Evolutionary conservation across 2,888 invertebrate genomes (phyloP), one percentile per base, ranked within the genome.

Genomic region (Crepidodera aurea): DNA sequence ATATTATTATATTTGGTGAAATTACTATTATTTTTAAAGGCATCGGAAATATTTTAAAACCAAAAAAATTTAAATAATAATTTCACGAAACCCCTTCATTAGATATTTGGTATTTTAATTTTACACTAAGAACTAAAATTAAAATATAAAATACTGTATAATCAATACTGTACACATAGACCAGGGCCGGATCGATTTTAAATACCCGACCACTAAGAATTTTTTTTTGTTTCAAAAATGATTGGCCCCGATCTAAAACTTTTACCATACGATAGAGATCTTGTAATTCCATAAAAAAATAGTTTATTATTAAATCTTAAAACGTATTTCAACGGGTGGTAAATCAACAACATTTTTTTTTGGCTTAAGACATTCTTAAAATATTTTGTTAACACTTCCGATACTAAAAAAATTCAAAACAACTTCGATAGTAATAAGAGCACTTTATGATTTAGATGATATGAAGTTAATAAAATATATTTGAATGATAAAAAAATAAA

Each of bases 401-500:
- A 44, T 39, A 27, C 15, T 56, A 42, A 57, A 51, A 22, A 32
- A 44, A 54, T 62, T 59, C 40, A 51, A n/a, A 53, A 59, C 58
- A 54, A 46, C 25, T 63, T 51, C 27, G 37, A 62, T 54, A 50
- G 55, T 57, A 27, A 55, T 62, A 63, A 63, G 59, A 63, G 63
- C 63, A 63, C 63, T 63, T 63, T 39, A 46, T 40, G 48, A 57
- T 34, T 51, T 50, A 32, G 50, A 64, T 50, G 57, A 64, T 60
- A 64, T 60, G 40, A 53, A 51, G 53, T 57, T 57, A 61, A 53
- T 57, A 51, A 64, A 48, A 56, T 46, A 62, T 59, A 62, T 66
- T 59, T 48, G 51, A 57, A 68, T 67, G 67, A 69, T 67, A 66
- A 65, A 72, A 70, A 71, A 75, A 74, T 73, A 74, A 75, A 75